phyloP scores from a whole-genome alignment of 2,888 invertebrate genomes.

The Leptodirus hochenwartii region DNA sequence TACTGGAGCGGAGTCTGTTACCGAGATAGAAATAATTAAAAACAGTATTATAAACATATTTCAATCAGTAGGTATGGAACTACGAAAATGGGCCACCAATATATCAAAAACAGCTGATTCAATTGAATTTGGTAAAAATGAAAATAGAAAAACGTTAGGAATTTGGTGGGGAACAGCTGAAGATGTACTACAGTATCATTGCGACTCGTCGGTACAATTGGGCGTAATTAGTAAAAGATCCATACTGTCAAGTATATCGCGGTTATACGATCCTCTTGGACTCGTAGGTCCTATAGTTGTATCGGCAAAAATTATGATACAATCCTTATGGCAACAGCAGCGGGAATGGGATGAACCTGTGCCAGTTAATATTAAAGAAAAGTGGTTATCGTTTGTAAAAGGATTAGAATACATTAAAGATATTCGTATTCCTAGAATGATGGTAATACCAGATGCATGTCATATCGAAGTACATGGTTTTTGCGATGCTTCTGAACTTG shows the following conservation, averaged over 20 bases:
- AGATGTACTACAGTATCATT: too few species aligned
- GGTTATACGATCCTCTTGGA: slow-evolving; percentile 6
- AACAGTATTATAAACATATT: too few species aligned
- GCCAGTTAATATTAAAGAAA: neutral
- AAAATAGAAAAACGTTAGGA: too few species aligned
- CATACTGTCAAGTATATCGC: slow-evolving; percentile 5
- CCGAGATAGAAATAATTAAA: too few species aligned
- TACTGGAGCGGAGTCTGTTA: too few species aligned
- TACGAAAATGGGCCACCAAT: too few species aligned
- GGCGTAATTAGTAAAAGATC: slow-evolving; percentile 5
- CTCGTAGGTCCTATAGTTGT: slow-evolving; percentile 5
- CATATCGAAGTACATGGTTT: slow-evolving; percentile 3
- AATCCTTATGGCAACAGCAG: slow-evolving; percentile 6
- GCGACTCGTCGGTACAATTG: too few species aligned
- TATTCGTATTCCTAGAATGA: neutral
- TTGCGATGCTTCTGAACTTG: neutral
- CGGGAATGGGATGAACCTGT: slow-evolving; percentile 4
- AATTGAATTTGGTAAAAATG: too few species aligned
- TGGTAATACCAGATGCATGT: neutral
- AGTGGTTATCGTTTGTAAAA: slow-evolving; percentile 4
- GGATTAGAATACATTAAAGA: slow-evolving; percentile 1
- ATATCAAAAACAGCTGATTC: too few species aligned
- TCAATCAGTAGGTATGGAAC: too few species aligned
- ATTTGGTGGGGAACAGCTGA: too few species aligned
- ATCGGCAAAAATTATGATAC: slow-evolving; percentile 6